Percentiles rank a stretch among this genome's conserved stretches.
These are phyloP conservation scores for Mus pahari DNA, from an alignment of 2,113 vertebrate genomes.

Conservation along the genomic window DNA sequence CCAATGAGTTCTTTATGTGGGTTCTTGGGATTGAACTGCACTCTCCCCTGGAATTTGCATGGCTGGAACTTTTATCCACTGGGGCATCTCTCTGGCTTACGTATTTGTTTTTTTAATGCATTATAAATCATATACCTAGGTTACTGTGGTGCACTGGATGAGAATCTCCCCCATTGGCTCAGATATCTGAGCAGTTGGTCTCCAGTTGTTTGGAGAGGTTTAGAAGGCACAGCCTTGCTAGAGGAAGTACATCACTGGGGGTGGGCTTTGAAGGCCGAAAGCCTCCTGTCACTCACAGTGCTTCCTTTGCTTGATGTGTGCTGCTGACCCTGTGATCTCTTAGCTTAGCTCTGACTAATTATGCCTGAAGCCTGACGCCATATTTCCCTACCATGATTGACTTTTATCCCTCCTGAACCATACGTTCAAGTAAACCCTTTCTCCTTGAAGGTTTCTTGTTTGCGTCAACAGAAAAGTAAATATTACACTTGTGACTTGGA, in stretches of 20 bases:
- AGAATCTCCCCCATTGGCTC: neutral
- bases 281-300: neutral
- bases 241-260: neutral
- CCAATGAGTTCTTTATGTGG: no score
- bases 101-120: constrained; percentile 32
- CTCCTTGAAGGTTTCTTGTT: neutral
- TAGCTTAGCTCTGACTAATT: neutral
- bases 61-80: neutral
- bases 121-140: constrained; percentile 10
- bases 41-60: neutral
- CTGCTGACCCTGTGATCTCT: neutral
- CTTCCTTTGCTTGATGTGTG: neutral
- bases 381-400: neutral
- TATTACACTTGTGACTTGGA: neutral
- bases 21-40: no score
- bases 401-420: neutral
- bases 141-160: neutral
- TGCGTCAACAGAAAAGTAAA: neutral
- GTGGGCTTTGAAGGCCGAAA: neutral
- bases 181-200: neutral
- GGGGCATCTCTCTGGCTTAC: neutral
- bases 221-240: neutral
- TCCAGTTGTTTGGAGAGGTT: no score
- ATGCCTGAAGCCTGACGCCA: neutral
- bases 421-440: neutral